Base-by-base conservation (phyloP, 2,113 vertebrate genomes). In the Callipepla squamata region DNA sequence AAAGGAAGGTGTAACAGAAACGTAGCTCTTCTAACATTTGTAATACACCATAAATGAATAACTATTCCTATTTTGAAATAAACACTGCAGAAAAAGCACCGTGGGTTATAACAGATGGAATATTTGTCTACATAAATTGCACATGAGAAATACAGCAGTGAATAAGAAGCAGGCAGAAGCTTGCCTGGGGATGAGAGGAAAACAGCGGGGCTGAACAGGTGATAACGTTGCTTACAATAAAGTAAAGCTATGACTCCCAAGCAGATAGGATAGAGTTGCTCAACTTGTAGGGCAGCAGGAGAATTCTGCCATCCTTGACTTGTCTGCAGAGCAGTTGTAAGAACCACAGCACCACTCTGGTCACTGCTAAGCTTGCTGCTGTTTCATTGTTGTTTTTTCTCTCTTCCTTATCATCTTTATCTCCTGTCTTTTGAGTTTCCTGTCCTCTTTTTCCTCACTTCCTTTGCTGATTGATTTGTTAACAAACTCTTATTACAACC, bases 201-300 rank as follows among this genome's bases (percentile, higher is more conserved):
- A 57, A 13, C 3, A 22, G 28, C 5, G 16, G 25, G 34, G 47
- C 34, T 38, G 32, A 55, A 62, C 3, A 15, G 1, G 0, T 11
- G 44, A 6, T 40, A 30, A 5, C 30, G 12, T 9, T 23, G 17
- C 23, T 23, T 47, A 28, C 50, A 23, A 25, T 53, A 14, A 38
- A 8, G 47, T n/a, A 18, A 8, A 18, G n/a, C n/a, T 25, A 9
- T 0, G 36, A 4, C 28, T 26, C 7, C 61, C 20, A 9, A 1
- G 1, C 23, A 10, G 55, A 8, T 0, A 50, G 36, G 28, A 10
- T 16, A 26, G 36, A 22, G 23, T 63, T 68, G 67, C 47, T 61
- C 3, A 0, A 17, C 42, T 20, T 9, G 55, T 28, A 1, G 5
- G 44, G 83, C 78, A 79, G 61, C 48, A 36, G n/a, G 12, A 11